Conservation (phyloP, 1,140 invertebrate genomes). For the Cheumatopsyche charites region DNA sequence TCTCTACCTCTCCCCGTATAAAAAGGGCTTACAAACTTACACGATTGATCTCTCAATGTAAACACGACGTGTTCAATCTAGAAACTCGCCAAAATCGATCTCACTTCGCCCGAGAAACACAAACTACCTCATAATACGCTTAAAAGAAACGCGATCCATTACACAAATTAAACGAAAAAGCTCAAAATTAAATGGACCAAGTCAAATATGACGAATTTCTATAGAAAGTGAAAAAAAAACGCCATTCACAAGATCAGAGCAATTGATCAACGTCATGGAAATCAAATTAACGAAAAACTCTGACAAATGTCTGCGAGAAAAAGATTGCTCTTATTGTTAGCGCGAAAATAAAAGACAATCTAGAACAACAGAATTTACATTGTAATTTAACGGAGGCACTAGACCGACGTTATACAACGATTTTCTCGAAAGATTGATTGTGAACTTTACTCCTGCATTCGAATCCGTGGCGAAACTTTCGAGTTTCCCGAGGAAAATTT, state of each 20-base stretch:
- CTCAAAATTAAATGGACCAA: no score
- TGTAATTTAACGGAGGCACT: background rate
- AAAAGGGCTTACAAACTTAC: background rate
- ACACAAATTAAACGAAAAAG: no score
- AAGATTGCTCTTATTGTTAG: constrained; percentile 9
- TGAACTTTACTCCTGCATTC: constrained; percentile 1
- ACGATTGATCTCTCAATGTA: constrained; percentile 16
- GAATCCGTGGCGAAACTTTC: background rate
- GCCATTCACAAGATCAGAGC: background rate
- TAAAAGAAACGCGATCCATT: no score
- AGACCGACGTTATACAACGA: background rate
- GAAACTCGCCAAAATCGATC: constrained; percentile 9
- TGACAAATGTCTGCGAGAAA: no score
- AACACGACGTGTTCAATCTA: constrained; percentile 17
- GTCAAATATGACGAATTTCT: background rate
- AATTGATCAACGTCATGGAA: constrained; percentile 9
- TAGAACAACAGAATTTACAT: constrained; percentile 29
- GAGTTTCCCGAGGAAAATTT: background rate
- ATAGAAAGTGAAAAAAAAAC: background rate
- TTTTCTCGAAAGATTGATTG: constrained; percentile 31
- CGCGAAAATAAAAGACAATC: constrained; percentile 10
- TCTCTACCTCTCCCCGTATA: background rate
- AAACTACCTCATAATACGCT: background rate
- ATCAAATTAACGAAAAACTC: constrained; percentile 17
- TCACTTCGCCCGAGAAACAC: background rate